Base-by-base conservation (phyloP, 1,140 invertebrate genomes). In the Zophobas atratus region DNA sequence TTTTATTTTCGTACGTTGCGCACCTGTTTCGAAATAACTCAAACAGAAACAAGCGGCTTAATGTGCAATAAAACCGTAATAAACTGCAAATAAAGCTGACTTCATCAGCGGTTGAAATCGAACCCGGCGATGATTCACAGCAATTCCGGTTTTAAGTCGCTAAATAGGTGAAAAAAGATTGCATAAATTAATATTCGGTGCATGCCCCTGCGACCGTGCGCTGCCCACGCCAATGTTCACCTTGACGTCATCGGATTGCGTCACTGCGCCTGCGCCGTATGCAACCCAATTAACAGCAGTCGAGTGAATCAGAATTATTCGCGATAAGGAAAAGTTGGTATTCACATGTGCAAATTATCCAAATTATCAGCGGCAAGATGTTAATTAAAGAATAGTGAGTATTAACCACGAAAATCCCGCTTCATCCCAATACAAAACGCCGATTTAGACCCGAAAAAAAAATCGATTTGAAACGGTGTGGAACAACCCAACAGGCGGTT, bases 361-460 rank as follows among this genome's bases (percentile, higher is more conserved):
- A 81, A 76, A 76, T 78, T 81, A 72, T 77, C 55, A 49, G 53
- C 78, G 75, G 78, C 79, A 85, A 82, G 34, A 86, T 86, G 85
- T 80, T 86, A 81, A 85, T 86, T 77, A 85, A 86, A 82, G 85
- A 86, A 85, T 86, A 79, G 85, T 86, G 80, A 86, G 85, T 86
- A 83, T 75, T 57, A 8, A 36, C 34, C 5, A 36, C 8, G 39
- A 4, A 76, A 48, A 43, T 38, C 33, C n/a, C 70, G 70, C 35
- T 32, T 5, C 35, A 46, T 20, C 48, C 48, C n/a, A 8, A 38
- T 38, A 51, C 8, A 4, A 35, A 36, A 4, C 8, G n/a, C 51
- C 43, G 57, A 35, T 55, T 32, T 20, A 20, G 20, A 20, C 20
- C 20, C 49, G 49, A 3, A 20, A 51, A 51, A 70, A 53, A 70